Conservation (phyloP, 2,888 invertebrate genomes). For the Trissoscelio sp. region DNA sequence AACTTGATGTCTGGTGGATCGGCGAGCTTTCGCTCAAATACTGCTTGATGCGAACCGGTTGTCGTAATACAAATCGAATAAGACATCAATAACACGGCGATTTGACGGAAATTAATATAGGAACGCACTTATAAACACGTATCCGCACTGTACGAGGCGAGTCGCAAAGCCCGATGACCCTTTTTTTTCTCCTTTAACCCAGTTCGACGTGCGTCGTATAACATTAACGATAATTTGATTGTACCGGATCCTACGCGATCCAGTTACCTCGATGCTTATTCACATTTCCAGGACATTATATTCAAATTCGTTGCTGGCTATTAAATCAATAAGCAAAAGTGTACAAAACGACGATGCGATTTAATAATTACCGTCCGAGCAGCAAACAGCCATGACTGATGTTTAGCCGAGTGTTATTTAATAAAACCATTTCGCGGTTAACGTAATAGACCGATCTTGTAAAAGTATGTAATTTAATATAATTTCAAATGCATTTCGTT, state of each 20-base stretch:
- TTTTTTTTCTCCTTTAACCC: slow-evolving; percentile 71
- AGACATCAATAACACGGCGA: slow-evolving; percentile 38
- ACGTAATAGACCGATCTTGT: background rate
- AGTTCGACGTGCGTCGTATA: slow-evolving; percentile 70
- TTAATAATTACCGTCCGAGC: background rate
- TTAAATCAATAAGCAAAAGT: slow-evolving; percentile 31
- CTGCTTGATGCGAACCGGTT: slow-evolving; percentile 44
- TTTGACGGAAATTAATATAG: slow-evolving; percentile 57
- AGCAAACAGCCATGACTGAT: too few species aligned
- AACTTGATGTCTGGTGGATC: slow-evolving; percentile 15
- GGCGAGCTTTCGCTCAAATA: slow-evolving; percentile 52
- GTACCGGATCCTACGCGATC: slow-evolving; percentile 69
- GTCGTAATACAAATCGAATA: slow-evolving; percentile 33
- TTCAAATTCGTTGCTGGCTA: slow-evolving; percentile 30
- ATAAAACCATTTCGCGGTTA: slow-evolving; percentile 8
- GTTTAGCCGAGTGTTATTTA: slow-evolving; percentile 15
- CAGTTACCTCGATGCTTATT: slow-evolving; percentile 61
- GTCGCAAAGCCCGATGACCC: slow-evolving; percentile 65
- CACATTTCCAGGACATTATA: slow-evolving; percentile 49
- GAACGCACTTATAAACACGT: slow-evolving; percentile 28
- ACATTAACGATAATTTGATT: slow-evolving; percentile 74
- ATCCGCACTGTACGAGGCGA: background rate
- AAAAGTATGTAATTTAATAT: slow-evolving; percentile 2
- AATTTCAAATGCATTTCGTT: background rate
- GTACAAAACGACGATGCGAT: background rate